Evolutionary conservation across 2,113 vertebrate genomes (phyloP).

Genomic region (Hyaena hyaena): DNA sequence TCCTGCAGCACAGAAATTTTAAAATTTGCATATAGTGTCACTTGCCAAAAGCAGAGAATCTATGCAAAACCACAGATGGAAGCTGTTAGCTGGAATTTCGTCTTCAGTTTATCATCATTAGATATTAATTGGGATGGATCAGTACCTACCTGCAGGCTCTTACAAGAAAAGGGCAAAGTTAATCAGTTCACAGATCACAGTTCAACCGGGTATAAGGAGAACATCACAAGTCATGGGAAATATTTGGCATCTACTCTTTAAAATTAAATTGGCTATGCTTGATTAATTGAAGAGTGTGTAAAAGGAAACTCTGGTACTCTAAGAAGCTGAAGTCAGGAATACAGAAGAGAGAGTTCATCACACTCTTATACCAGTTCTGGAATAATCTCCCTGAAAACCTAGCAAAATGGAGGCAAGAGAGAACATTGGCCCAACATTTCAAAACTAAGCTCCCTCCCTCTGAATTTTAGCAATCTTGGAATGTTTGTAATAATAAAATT

Average conservation of each 20-base stretch:
- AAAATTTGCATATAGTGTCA: conserved; percentile 51
- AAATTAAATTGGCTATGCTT: background rate
- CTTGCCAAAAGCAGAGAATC: conserved; percentile 71
- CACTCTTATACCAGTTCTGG: background rate
- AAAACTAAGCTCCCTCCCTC: background rate
- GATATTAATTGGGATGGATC: conserved; percentile 74
- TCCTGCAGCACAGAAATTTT: background rate
- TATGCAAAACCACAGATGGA: conserved; percentile 53
- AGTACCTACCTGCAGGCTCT: conserved; percentile 58
- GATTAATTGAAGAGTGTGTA: background rate
- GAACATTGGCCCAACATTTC: background rate
- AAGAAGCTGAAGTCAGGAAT: background rate
- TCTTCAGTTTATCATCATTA: conserved; percentile 67
- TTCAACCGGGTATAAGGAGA: conserved; percentile 20
- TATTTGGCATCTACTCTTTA: background rate
- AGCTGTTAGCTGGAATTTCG: conserved; percentile 57
- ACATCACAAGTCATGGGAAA: background rate
- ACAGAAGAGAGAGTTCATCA: background rate
- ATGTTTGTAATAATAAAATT: background rate
- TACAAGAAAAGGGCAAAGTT: conserved; percentile 65
- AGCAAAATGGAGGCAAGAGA: background rate
- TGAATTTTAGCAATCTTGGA: background rate
- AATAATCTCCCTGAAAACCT: background rate
- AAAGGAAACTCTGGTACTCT: background rate
- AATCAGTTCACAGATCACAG: conserved; percentile 45